Percentiles rank a stretch among this genome's conserved stretches.
These are phyloP conservation scores for Tragelaphus imberbis DNA, from an alignment of 2,113 vertebrate genomes.

Conservation along the genomic window DNA sequence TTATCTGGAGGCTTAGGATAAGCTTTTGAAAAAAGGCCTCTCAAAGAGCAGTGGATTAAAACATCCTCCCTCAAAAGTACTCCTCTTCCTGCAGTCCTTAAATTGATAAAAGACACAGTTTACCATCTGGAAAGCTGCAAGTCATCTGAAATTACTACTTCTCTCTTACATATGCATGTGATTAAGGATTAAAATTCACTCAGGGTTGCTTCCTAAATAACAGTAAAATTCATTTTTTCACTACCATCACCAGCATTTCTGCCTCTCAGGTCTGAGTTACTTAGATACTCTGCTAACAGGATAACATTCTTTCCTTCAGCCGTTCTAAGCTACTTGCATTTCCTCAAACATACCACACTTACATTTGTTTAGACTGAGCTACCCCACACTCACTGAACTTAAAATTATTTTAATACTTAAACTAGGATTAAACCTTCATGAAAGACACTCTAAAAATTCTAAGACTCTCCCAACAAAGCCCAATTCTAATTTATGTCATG, in stretches of 20 bases:
- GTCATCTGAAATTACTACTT: neutral
- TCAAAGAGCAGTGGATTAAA: neutral
- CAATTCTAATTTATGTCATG: neutral
- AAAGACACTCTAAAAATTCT: neutral
- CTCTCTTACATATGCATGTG: neutral
- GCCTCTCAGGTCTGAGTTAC: neutral
- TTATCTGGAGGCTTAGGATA: neutral
- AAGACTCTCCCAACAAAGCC: neutral
- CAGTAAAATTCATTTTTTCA: neutral
- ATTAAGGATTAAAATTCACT: neutral
- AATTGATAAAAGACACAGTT: neutral
- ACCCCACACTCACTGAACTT: neutral
- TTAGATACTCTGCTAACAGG: neutral
- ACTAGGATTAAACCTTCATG: neutral
- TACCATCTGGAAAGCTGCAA: neutral
- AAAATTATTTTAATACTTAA: neutral
- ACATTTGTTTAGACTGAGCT: neutral
- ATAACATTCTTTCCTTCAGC: neutral
- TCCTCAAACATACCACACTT: neutral
- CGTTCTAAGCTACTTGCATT: neutral
- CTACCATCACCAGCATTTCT: neutral
- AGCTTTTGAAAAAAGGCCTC: neutral
- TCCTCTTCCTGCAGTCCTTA: neutral
- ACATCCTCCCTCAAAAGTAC: neutral
- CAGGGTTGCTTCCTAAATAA: neutral